Evolutionary conservation across 2,888 invertebrate species (phyloP).

Genomic region (Pollenia labialis): DNA sequence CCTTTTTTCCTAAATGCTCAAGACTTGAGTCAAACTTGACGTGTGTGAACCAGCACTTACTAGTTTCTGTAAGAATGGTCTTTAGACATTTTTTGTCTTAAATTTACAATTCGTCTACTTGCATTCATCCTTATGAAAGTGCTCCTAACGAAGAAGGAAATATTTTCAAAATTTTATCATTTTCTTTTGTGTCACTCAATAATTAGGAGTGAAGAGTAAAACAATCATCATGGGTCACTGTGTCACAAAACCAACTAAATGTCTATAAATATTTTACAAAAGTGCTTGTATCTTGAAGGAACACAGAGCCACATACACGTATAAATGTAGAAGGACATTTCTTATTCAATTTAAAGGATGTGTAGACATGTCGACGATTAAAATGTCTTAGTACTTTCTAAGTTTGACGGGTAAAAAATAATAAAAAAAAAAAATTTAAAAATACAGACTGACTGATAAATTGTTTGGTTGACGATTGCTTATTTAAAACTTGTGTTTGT

Average conservation of each 20-base stretch:
- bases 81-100: no score
- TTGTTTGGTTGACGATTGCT: background rate
- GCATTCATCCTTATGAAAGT: background rate
- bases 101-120: background rate
- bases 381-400: slow-evolving; percentile 3
- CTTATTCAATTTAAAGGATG: slow-evolving; percentile 13
- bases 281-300: no score
- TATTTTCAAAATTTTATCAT: slow-evolving; percentile 5
- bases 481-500: no score
- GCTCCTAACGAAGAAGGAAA: background rate
- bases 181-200: background rate
- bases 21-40: no score
- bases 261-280: background rate
- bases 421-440: no score
- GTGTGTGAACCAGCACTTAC: no score
- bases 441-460: background rate
- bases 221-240: slow-evolving; percentile 25
- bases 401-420: slow-evolving; percentile 1
- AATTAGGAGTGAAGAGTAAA: background rate
- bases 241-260: slow-evolving; percentile 1
- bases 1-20: no score
- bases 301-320: no score
- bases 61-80: no score
- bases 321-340: background rate
- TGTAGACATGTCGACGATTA: background rate